Evolutionary conservation across 2,888 invertebrate species (phyloP), one percentile per base, ranked within the genome.

Genomic region (Fabriciana adippe): DNA sequence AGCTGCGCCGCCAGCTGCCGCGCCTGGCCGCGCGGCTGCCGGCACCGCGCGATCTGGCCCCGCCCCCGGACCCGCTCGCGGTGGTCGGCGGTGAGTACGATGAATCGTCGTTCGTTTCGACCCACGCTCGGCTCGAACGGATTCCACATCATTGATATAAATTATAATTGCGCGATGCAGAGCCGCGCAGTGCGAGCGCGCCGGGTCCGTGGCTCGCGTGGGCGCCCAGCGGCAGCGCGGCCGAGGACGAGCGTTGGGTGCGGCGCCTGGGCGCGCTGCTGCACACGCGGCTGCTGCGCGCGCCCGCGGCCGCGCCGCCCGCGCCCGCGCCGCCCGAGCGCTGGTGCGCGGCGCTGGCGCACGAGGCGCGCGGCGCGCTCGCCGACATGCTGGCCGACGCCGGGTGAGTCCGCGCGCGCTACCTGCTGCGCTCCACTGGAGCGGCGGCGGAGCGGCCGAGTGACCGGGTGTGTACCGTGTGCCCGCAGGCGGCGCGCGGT

Each of bases 331-430:
- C 76, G 56, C 77, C 73, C 64, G 75, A 68, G 59, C 70, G 74
- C 62, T 85, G 86, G 85, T 82, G 84, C 80, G 83, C 83, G 35
- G 80, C 75, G 60, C 78, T 72, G 64, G 79, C 78, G 48, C 80
- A 73, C 47, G 74, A 75, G 53, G 79, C 78, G 70, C 83, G 87
- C 72, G 74, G 79, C 53, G 82, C 79, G n/a, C 82, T 88, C 50
- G 75, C 74, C 13, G 88, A 84, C 51, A 69, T 80, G 59, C 75
- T 86, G 13, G 79, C 77, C 6, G 87, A 84, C 68, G 85, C 85
- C 3, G 86, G 85, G 84, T 83, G 67, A 76, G 81, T 48, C 15
- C 26, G 26, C 3, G n/a, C 26, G 4, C 4, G 26, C 18, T 18
- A 18, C 18, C 18, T 26, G 4, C 26, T 0, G 4, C 26, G 26